Evolutionary conservation across 2,113 vertebrate genomes (phyloP).

Genomic region (Pterocles gutturalis): DNA sequence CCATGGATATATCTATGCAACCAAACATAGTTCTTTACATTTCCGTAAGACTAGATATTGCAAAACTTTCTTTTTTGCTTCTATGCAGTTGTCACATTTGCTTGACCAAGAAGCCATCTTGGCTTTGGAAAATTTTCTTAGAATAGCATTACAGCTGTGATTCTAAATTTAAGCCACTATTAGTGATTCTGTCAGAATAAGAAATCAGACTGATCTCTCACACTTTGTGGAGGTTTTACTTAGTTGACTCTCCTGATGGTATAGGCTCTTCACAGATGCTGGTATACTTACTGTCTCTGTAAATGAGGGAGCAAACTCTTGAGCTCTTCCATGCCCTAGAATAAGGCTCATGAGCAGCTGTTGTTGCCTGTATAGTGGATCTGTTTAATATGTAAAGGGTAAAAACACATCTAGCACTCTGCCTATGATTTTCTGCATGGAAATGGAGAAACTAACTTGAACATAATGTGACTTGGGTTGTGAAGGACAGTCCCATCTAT

Average conservation of each 20-base stretch:
- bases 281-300: constrained; percentile 56
- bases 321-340: constrained; percentile 60
- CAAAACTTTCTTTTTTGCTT: neutral
- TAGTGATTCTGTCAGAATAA: constrained; percentile 70
- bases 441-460: neutral
- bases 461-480: neutral
- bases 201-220: constrained; percentile 69
- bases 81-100: neutral
- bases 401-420: neutral
- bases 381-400: constrained; percentile 39
- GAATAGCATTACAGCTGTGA: constrained; percentile 5
- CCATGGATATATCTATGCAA: neutral
- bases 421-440: neutral
- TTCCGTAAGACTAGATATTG: neutral
- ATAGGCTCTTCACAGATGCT: constrained; percentile 53
- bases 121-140: constrained; percentile 8
- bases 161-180: constrained; percentile 72
- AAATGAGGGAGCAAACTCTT: constrained; percentile 68
- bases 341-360: constrained; percentile 49
- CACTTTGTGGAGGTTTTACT: constrained; percentile 70
- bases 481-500: neutral
- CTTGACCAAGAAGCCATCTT: neutral
- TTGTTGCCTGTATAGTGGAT: constrained; percentile 9
- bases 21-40: neutral
- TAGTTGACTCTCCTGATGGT: constrained; percentile 64